Conservation (phyloP, 2,888 invertebrate genomes). For the Hirtodrosophila trivittata region DNA sequence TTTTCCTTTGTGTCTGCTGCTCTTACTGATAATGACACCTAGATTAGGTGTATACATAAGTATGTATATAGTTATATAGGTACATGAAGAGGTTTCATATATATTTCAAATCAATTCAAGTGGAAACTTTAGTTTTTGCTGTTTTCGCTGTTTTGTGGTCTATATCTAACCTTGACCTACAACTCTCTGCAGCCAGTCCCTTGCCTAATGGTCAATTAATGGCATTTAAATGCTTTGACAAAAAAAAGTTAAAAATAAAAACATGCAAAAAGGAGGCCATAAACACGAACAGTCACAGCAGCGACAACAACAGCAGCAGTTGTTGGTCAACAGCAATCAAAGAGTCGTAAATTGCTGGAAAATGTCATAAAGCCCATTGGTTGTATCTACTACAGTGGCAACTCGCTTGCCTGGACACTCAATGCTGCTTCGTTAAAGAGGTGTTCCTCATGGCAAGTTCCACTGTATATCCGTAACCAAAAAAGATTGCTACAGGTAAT, state of each 20-base stretch:
- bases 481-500: slow-evolving; percentile 62
- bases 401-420: no score
- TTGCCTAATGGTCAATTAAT: slow-evolving; percentile 58
- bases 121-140: no score
- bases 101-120: no score
- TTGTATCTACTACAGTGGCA: neutral
- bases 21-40: slow-evolving; percentile 30
- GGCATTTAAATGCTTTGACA: slow-evolving; percentile 36
- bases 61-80: neutral
- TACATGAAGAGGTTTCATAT: no score
- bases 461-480: neutral
- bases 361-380: slow-evolving; percentile 43
- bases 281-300: slow-evolving; percentile 34
- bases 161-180: slow-evolving; percentile 31
- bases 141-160: no score
- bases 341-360: slow-evolving; percentile 51
- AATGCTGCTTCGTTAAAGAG: neutral
- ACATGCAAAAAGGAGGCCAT: slow-evolving; percentile 35
- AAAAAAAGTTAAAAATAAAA: neutral
- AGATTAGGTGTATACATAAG: slow-evolving; percentile 33
- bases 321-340: slow-evolving; percentile 60
- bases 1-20: slow-evolving; percentile 8
- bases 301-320: slow-evolving; percentile 19
- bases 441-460: neutral
- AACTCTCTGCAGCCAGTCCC: neutral